Evolutionary conservation across 2,888 invertebrate genomes (phyloP).

Genomic region (Thera obeliscata): DNA sequence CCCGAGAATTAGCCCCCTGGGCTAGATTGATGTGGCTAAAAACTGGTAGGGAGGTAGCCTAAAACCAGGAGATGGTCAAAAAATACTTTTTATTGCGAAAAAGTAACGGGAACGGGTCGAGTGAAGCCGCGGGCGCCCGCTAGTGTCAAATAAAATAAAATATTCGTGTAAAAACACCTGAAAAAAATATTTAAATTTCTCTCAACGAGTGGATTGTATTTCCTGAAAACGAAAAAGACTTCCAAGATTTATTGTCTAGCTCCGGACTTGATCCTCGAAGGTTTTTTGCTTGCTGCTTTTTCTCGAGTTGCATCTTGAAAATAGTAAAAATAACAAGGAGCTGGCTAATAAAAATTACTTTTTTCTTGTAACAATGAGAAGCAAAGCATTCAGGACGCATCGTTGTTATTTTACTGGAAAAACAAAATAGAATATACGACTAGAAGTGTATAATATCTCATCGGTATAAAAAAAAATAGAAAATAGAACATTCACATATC

Average conservation of each 20-base stretch:
- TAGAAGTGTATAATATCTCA: no score
- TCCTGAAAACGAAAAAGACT: constrained; percentile 27
- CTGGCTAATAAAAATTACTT: constrained; percentile 5
- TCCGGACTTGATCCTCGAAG: constrained; percentile 26
- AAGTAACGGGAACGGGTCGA: no score
- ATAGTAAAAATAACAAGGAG: constrained; percentile 16
- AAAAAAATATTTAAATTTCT: constrained; percentile 12
- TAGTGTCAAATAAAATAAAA: background rate
- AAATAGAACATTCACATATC: no score
- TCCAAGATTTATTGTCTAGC: constrained; percentile 27
- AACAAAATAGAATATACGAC: no score
- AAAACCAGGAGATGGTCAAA: no score
- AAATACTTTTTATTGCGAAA: no score
- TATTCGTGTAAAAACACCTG: background rate
- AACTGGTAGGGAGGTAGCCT: no score
- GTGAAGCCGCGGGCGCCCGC: no score
- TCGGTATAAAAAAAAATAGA: no score
- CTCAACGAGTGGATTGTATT: constrained; percentile 15
- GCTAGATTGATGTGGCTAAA: no score
- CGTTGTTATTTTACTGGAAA: background rate
- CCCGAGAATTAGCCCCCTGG: no score
- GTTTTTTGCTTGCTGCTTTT: constrained; percentile 22
- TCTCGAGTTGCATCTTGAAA: constrained; percentile 20
- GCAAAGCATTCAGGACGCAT: background rate
- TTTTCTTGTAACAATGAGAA: background rate